Conservation (phyloP, 2,113 vertebrate genomes). For the Chionomys nivalis region DNA sequence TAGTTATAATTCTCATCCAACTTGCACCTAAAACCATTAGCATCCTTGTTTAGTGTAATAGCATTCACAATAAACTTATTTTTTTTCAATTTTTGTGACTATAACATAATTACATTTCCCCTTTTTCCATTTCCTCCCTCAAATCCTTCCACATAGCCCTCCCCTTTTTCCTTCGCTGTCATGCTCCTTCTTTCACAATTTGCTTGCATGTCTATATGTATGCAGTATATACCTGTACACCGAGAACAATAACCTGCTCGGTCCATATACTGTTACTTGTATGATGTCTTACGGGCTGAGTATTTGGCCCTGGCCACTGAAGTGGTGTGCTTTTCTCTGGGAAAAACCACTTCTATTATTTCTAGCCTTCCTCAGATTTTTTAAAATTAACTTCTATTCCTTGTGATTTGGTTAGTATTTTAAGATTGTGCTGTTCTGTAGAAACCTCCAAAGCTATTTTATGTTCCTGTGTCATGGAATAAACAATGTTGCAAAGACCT, state of each 20-base stretch:
- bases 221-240: neutral
- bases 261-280: neutral
- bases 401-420: neutral
- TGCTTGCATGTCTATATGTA: neutral
- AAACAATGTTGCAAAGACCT: neutral
- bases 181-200: neutral
- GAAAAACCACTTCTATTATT: neutral
- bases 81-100: neutral
- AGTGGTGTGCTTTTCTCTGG: neutral
- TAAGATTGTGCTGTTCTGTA: neutral
- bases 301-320: neutral
- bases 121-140: neutral
- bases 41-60: neutral
- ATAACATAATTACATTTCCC: neutral
- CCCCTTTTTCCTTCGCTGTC: too few species aligned
- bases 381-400: neutral
- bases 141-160: neutral
- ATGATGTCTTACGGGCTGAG: neutral
- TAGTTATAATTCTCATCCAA: neutral
- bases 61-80: neutral
- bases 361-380: neutral
- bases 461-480: neutral
- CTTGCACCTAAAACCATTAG: neutral
- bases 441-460: neutral
- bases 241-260: neutral